These are phyloP conservation scores for Rhopilema esculentum DNA, from an alignment of 30 jellyfish, hydroid and myxozoan genomes.

Conservation along the genomic window DNA sequence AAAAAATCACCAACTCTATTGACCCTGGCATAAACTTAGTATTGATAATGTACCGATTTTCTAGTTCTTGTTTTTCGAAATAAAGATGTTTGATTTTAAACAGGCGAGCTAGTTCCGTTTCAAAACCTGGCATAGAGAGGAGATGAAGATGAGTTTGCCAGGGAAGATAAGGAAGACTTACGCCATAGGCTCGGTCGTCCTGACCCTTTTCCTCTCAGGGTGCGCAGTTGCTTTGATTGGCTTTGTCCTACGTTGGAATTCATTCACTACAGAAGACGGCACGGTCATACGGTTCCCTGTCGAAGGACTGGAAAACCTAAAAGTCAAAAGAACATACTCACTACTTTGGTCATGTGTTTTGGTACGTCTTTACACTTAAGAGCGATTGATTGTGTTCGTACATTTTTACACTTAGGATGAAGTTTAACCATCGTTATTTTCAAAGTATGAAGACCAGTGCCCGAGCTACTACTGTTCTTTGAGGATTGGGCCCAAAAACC, in stretches of 20 bases:
- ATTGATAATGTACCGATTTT: too few relatives aligned
- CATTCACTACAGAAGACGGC: conserved; percentile 34
- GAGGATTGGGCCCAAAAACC: too few relatives aligned
- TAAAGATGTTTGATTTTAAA: too few relatives aligned
- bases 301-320: conserved; percentile 8
- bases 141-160: neutral
- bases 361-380: conserved; percentile 16
- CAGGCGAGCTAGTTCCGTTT: neutral
- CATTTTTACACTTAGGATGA: neutral
- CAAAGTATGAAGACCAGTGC: too few relatives aligned
- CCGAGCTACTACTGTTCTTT: too few relatives aligned
- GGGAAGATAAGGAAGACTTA: conserved; percentile 7
- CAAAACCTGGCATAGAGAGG: neutral
- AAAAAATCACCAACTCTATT: too few relatives aligned
- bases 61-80: too few relatives aligned
- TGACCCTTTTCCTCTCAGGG: conserved; percentile 14
- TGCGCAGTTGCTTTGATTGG: conserved; percentile 45
- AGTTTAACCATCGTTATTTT: neutral
- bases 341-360: conserved; percentile 59
- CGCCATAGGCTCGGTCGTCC: conserved; percentile 7
- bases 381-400: neutral
- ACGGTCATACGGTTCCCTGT: conserved; percentile 21
- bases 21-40: too few relatives aligned
- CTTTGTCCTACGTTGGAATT: conserved; percentile 46
- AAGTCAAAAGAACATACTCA: conserved; percentile 31